Evolutionary conservation across 2,888 invertebrate genomes (phyloP).

Genomic region (Ischnus inquisitorius): DNA sequence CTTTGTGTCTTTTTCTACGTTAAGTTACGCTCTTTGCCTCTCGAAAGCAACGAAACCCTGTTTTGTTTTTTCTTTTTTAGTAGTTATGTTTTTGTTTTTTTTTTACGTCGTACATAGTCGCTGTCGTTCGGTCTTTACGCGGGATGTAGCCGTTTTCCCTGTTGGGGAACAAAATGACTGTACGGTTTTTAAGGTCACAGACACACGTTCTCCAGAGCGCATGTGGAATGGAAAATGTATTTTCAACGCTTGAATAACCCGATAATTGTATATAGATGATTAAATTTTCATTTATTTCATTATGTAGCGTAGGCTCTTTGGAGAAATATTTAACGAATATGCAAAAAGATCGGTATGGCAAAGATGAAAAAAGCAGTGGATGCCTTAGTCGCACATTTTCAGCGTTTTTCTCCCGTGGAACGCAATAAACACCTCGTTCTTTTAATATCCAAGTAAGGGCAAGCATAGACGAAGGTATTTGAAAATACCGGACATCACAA

Average conservation of each 20-base stretch:
- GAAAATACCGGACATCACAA: too few species aligned
- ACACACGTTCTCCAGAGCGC: not conserved
- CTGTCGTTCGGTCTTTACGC: conserved; percentile 42
- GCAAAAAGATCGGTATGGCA: too few species aligned
- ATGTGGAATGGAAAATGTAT: conserved; percentile 15
- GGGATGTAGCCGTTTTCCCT: conserved; percentile 34
- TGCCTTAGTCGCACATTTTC: too few species aligned
- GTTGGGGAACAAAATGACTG: conserved; percentile 17
- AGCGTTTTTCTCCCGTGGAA: too few species aligned
- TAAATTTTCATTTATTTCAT: too few species aligned
- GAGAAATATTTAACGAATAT: too few species aligned
- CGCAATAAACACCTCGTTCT: too few species aligned
- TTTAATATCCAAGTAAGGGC: too few species aligned
- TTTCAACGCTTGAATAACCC: conserved; percentile 21
- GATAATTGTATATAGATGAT: too few species aligned
- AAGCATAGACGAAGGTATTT: too few species aligned
- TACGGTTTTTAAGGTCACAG: conserved; percentile 26
- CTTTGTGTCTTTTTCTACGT: conserved; percentile 47
- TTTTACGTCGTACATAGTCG: conserved; percentile 7
- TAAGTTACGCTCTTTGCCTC: conserved; percentile 14
- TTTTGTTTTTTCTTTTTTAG: not conserved
- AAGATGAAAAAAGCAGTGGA: too few species aligned
- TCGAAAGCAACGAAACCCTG: conserved; percentile 35
- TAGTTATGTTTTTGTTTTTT: conserved; percentile 13
- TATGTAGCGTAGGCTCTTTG: too few species aligned